A percentile compares a stretch with the other conserved stretches of the same genome.
phyloP scores from a whole-genome alignment of 1,140 invertebrate species.

The Monochamus saltuarius region DNA sequence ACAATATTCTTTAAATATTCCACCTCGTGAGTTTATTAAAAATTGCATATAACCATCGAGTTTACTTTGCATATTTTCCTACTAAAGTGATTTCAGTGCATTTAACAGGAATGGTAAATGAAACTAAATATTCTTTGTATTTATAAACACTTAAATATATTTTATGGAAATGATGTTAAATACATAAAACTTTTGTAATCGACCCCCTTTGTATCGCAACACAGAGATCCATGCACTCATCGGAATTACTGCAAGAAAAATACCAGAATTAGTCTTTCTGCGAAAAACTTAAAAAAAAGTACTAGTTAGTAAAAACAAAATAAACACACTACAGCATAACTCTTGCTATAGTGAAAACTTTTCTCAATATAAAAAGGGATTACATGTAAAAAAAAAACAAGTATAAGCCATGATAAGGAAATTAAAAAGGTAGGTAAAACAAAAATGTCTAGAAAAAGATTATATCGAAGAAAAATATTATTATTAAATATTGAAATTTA shows the following conservation, averaged over 20 bases:
- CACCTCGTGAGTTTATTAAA: too few species aligned
- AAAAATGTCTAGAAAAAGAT: neutral
- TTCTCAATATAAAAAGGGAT: slow-evolving; percentile 6
- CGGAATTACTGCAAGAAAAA: neutral
- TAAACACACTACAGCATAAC: slow-evolving; percentile 4
- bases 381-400: too few species aligned
- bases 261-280: neutral
- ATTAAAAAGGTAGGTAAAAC: too few species aligned
- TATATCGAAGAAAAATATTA: slow-evolving; percentile 1
- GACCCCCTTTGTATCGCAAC: neutral
- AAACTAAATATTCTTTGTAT: too few species aligned
- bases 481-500: neutral
- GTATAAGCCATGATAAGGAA: too few species aligned
- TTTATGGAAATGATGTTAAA: slow-evolving; percentile 13
- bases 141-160: slow-evolving; percentile 27
- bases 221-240: neutral
- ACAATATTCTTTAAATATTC: too few species aligned
- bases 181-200: slow-evolving; percentile 1
- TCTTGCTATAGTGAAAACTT: slow-evolving; percentile 22
- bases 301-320: neutral
- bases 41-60: too few species aligned
- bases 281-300: neutral
- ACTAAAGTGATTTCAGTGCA: too few species aligned
- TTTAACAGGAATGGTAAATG: neutral
- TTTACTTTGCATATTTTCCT: too few species aligned